Evolutionary conservation across 2,888 invertebrate genomes (phyloP).

Genomic region (Drosophila mimica): DNA sequence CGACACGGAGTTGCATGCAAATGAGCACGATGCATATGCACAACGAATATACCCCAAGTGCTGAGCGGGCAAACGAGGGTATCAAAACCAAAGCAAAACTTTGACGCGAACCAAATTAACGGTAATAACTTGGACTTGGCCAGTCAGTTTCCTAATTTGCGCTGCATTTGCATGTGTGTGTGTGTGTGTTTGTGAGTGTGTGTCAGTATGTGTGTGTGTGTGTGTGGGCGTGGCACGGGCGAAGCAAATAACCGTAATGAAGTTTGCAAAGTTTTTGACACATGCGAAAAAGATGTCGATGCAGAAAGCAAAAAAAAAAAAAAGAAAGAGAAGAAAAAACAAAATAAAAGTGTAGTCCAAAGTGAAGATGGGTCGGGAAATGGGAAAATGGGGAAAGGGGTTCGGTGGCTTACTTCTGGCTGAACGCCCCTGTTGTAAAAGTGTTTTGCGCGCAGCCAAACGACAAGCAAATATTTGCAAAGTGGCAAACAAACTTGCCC

Average conservation of each 20-base stretch:
- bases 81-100: constrained; percentile 54
- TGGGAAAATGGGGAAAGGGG: neutral
- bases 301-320: constrained; percentile 20
- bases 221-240: constrained; percentile 22
- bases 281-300: constrained; percentile 63
- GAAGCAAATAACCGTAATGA: constrained; percentile 72
- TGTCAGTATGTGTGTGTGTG: constrained; percentile 3
- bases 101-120: constrained; percentile 76
- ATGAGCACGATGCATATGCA: neutral
- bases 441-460: constrained; percentile 74
- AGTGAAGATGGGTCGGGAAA: constrained; percentile 22
- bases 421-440: constrained; percentile 56
- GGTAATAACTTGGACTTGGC: constrained; percentile 73
- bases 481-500: constrained; percentile 74
- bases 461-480: constrained; percentile 78
- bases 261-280: constrained; percentile 77
- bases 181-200: constrained; percentile 29
- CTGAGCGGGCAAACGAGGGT: constrained; percentile 7
- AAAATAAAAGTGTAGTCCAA: constrained; percentile 10
- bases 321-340: constrained; percentile 15
- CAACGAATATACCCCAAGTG: neutral
- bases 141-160: constrained; percentile 64
- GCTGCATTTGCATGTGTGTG: constrained; percentile 68
- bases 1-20: neutral
- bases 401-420: neutral